Evolutionary conservation across 2,797 vertebrate genomes (phyloP), one percentile per base, ranked within the genome.

Genomic region (Periparus ater): DNA sequence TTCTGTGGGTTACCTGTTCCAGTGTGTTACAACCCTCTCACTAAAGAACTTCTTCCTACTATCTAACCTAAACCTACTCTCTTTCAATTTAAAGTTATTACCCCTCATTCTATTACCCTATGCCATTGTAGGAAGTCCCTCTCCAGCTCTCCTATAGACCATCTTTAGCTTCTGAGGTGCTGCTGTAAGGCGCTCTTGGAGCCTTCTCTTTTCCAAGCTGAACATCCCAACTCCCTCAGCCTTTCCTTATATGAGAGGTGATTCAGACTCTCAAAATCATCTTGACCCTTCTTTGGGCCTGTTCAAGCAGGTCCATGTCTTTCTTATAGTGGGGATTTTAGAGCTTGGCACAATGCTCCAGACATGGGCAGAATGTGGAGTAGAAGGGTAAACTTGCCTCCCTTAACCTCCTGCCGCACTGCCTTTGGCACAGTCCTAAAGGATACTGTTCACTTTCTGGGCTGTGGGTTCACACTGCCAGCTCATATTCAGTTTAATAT

Each of bases 231-330:
- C 11, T 55, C 4, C 75, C 6, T 40, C 36, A 55, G 4, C 5
- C 13, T 55, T 21, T 25, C n/a, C 18, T 29, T 6, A 1, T 6
- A 27, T 10, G 7, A 29, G 25, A 44, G 7, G 21, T 16, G 6
- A 14, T 89, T 53, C 40, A 45, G 5, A 30, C 4, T 5, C 10
- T 47, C 13, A 34, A 40, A 29, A 32, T 60, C 10, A 18, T 10
- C 29, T 4, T 38, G 27, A 21, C 15, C 8, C 16, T 71, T 13
- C 6, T 25, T 19, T 62, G 15, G 44, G 6, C n/a, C n/a, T n/a
- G n/a, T n/a, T n/a, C n/a, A n/a, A n/a, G n/a, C 26, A 72, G 13
- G 6, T 54, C 21, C 6, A 36, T 0, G 0, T 51, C 13, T 76
- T 66, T 82, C 18, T 79, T 74, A 4, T 21, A 4, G 0, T 85